These are phyloP conservation scores for Rhea pennata DNA, from an alignment of 2,113 vertebrate genomes.

Conservation along the genomic window DNA sequence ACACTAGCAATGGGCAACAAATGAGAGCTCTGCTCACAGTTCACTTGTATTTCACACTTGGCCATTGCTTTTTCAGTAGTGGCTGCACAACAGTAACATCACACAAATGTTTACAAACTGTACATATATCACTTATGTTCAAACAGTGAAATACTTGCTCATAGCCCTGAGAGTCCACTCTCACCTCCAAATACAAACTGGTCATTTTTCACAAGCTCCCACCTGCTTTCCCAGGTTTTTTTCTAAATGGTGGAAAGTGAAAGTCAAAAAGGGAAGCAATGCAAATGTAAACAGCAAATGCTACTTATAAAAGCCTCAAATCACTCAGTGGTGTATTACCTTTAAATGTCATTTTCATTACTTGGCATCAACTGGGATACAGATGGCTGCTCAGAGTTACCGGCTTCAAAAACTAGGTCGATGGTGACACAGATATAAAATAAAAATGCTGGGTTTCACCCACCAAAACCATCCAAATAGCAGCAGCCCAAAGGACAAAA, in stretches of 20 bases:
- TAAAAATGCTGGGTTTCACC: background rate
- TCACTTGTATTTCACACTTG: accelerated
- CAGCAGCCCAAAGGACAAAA: background rate
- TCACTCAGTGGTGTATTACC: background rate
- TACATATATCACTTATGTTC: background rate
- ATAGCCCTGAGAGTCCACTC: background rate
- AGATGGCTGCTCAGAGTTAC: background rate
- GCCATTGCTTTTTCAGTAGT: background rate
- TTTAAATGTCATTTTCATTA: background rate
- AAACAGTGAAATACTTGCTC: background rate
- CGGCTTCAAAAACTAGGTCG: slow-evolving; percentile 9
- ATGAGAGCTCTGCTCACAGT: accelerated
- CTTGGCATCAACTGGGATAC: slow-evolving; percentile 9
- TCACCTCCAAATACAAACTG: background rate
- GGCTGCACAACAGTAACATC: accelerated
- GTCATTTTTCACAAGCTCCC: too few species aligned
- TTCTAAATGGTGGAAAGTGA: background rate
- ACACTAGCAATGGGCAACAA: accelerated
- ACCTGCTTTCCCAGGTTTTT: background rate
- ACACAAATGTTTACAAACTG: accelerated
- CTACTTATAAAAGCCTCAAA: background rate
- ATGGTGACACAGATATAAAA: background rate
- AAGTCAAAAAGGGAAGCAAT: background rate
- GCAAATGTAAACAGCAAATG: background rate
- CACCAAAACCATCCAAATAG: background rate